phyloP scores from a whole-genome alignment of 2,113 vertebrate genomes.

The Gnathonemus echidnorhynchus region DNA sequence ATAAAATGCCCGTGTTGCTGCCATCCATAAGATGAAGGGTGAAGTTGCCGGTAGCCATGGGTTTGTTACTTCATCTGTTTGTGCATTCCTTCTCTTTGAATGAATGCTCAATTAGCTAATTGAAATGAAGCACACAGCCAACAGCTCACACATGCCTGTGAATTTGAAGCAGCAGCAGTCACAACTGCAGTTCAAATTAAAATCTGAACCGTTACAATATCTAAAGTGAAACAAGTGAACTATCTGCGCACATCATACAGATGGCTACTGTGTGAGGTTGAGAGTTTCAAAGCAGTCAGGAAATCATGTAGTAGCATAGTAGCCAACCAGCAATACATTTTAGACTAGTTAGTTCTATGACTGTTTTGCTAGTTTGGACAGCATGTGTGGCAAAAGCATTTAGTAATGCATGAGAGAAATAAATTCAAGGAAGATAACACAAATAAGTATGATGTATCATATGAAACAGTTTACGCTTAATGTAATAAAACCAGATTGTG shows the following conservation, averaged over 20 bases:
- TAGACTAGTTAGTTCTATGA: neutral
- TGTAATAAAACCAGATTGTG: no score
- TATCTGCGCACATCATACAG: neutral
- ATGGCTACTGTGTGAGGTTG: neutral
- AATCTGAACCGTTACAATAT: neutral
- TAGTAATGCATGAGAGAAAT: no score
- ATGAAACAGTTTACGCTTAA: no score
- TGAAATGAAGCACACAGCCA: neutral
- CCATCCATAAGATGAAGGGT: neutral
- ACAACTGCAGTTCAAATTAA: neutral
- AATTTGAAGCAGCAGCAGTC: neutral
- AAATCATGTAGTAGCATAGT: neutral
- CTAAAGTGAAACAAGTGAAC: neutral
- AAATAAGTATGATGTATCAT: no score
- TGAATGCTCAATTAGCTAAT: neutral
- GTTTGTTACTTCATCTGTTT: neutral
- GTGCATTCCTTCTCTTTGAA: neutral
- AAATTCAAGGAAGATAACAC: no score
- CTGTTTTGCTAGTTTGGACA: neutral
- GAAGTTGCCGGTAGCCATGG: neutral
- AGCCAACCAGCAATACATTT: neutral
- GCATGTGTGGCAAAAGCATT: neutral
- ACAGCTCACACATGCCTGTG: neutral
- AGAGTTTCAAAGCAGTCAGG: neutral
- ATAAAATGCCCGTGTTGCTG: neutral